Percentiles rank a stretch among this genome's conserved stretches.
These are phyloP conservation scores for Choristoneura fumiferana DNA, from an alignment of 1,140 invertebrate species.

Conservation along the genomic window DNA sequence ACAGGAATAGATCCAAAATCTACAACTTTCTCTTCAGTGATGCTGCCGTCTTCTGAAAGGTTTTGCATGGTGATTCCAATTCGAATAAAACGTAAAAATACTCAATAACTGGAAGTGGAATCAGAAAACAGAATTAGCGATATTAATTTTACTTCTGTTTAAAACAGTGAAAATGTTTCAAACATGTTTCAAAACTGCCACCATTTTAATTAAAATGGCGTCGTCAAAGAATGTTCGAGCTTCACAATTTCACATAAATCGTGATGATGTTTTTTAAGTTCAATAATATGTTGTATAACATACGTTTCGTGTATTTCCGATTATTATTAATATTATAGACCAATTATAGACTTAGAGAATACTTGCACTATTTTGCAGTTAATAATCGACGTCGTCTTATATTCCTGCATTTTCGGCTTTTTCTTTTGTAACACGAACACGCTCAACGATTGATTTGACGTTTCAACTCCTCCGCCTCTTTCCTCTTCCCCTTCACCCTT, in stretches of 20 bases:
- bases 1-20: conserved; percentile 53
- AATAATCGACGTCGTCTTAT: too few relatives aligned
- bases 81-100: too few relatives aligned
- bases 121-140: too few relatives aligned
- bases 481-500: not conserved
- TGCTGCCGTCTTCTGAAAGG: conserved; percentile 45
- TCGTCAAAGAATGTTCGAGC: not conserved
- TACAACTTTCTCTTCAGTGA: conserved; percentile 43
- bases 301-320: too few relatives aligned
- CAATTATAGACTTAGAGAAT: too few relatives aligned
- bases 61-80: conserved; percentile 35
- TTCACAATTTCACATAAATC: not conserved
- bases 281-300: too few relatives aligned
- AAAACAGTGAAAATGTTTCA: too few relatives aligned
- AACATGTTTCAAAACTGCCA: not conserved
- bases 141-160: too few relatives aligned
- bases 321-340: too few relatives aligned
- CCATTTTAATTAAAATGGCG: not conserved
- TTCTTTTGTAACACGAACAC: not conserved
- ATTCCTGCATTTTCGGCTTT: not conserved
- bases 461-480: not conserved
- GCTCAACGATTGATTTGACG: conserved; percentile 6
- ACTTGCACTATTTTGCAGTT: too few relatives aligned
- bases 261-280: too few relatives aligned
- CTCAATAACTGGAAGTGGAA: too few relatives aligned